These are phyloP conservation scores for Myanophis thanlyinensis DNA, from an alignment of 2,113 vertebrate species.

Conservation along the genomic window DNA sequence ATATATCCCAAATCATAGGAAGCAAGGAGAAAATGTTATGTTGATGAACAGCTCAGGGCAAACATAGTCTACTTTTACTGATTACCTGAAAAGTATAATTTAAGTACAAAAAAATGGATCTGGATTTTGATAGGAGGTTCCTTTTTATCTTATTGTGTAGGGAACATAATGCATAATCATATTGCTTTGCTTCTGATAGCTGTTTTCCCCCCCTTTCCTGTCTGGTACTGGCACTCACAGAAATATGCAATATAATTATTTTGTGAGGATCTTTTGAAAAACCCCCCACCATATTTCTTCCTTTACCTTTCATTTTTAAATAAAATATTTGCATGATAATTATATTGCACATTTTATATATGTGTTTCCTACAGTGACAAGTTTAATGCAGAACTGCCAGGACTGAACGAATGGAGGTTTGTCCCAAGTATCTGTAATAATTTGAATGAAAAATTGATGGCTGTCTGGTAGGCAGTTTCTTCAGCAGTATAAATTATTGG, in stretches of 20 bases:
- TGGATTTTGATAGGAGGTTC: neutral
- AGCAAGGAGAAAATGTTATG: neutral
- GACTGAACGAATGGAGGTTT: slow-evolving; percentile 10
- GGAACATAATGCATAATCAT: neutral
- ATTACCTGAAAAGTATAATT: neutral
- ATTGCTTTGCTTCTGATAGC: neutral
- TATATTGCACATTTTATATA: slow-evolving; percentile 32
- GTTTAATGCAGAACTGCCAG: slow-evolving; percentile 17
- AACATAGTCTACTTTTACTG: neutral
- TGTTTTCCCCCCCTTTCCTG: neutral
- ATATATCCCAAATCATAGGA: neutral
- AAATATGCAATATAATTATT: slow-evolving; percentile 10
- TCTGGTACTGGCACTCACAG: neutral
- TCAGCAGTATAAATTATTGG: slow-evolving; percentile 12
- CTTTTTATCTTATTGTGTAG: neutral
- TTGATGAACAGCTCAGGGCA: neutral
- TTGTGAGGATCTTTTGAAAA: neutral
- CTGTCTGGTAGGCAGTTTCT: slow-evolving; percentile 5
- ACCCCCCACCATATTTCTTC: neutral
- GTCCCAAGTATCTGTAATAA: slow-evolving; percentile 29
- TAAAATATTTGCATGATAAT: slow-evolving; percentile 31
- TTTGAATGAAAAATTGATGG: slow-evolving; percentile 30
- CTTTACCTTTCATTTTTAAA: slow-evolving; percentile 19
- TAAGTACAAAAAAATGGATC: neutral
- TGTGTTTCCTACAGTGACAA: slow-evolving; percentile 12